A percentile compares a stretch with the other conserved stretches of the same genome.
phyloP scores from a whole-genome alignment of 2,113 vertebrate genomes.

The Spermophilus dauricus region DNA sequence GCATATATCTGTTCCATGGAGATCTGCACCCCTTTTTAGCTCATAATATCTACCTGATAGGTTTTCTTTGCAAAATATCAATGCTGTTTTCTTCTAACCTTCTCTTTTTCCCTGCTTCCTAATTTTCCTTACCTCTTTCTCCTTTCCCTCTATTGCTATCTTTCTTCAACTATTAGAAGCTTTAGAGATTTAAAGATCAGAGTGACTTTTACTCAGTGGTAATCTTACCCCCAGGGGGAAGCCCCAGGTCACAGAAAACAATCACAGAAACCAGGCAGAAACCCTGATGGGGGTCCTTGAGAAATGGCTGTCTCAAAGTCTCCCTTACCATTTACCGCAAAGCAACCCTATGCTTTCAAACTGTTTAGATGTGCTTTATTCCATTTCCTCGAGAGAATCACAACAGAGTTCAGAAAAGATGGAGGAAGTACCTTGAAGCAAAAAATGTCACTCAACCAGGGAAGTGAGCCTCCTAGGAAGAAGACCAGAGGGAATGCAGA shows the following conservation, averaged over 20 bases:
- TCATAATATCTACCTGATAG: neutral
- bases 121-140: neutral
- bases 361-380: constrained; percentile 79
- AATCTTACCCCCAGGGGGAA: neutral
- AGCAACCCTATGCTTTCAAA: constrained; percentile 76
- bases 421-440: neutral
- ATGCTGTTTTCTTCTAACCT: neutral
- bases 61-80: constrained; percentile 33
- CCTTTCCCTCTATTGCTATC: neutral
- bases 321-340: constrained; percentile 42
- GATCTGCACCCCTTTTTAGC: neutral
- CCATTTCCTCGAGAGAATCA: neutral
- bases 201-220: neutral
- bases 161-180: constrained; percentile 8
- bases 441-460: constrained; percentile 5
- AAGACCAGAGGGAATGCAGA: neutral
- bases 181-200: neutral
- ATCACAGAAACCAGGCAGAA: neutral
- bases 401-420: neutral
- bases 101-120: constrained; percentile 15
- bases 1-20: neutral
- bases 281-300: neutral
- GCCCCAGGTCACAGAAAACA: neutral
- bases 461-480: neutral
- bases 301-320: neutral